Evolutionary conservation across 2,113 vertebrate genomes (phyloP).

Genomic region (Bucco capensis): DNA sequence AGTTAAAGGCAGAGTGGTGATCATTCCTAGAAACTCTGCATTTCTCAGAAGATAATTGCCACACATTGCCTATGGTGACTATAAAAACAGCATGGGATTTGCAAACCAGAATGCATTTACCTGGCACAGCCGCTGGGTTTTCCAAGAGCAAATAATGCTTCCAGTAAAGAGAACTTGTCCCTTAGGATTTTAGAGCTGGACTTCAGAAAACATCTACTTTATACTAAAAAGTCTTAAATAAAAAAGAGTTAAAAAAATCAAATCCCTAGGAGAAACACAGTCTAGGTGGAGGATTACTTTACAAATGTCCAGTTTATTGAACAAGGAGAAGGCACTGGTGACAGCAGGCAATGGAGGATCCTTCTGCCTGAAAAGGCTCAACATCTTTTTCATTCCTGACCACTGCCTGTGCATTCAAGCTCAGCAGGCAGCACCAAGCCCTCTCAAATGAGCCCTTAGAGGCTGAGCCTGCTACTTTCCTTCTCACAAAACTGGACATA

Average conservation of each 20-base stretch:
- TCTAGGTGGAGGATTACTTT: not conserved
- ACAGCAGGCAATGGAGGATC: not conserved
- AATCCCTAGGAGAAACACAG: not conserved
- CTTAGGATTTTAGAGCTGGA: not conserved
- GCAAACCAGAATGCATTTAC: not conserved
- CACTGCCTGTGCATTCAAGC: not conserved
- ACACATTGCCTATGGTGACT: no score
- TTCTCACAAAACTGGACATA: not conserved
- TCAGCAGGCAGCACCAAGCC: not conserved
- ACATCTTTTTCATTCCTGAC: not conserved
- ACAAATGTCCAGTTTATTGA: not conserved
- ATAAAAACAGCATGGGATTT: no score
- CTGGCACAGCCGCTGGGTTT: not conserved
- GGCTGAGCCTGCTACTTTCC: not conserved
- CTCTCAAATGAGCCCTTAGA: not conserved
- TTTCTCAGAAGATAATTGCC: not conserved
- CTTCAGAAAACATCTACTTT: not conserved
- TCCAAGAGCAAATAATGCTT: not conserved
- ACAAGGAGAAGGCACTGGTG: not conserved
- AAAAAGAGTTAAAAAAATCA: not conserved
- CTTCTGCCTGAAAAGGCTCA: not conserved
- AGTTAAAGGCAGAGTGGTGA: accelerated
- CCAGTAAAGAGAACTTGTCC: not conserved
- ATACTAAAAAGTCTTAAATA: no score
- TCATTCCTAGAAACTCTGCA: not conserved